A percentile compares a stretch with the other conserved stretches of the same genome.
phyloP scores from a whole-genome alignment of 2,888 invertebrate species.

The Leptinotarsa juncta region DNA sequence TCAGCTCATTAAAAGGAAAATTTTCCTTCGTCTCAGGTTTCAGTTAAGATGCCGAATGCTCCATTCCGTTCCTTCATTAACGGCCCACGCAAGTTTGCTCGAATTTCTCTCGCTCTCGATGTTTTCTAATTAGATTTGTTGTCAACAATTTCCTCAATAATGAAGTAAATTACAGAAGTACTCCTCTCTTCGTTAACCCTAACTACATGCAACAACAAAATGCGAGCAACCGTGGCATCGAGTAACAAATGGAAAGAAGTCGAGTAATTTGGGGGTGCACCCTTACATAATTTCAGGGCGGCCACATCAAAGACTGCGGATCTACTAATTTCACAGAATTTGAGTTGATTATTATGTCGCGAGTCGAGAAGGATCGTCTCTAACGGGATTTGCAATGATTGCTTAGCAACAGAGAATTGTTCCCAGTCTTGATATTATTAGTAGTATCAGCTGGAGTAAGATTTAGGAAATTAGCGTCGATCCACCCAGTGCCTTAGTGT shows the following conservation, averaged over 20 bases:
- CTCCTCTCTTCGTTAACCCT: not conserved
- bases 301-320: conserved; percentile 1
- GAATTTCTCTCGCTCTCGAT: not conserved
- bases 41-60: not conserved
- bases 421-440: too few relatives aligned
- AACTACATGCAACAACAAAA: conserved; percentile 8
- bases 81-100: conserved; percentile 5
- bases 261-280: conserved; percentile 2
- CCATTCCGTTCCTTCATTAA: conserved; percentile 11
- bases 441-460: too few relatives aligned
- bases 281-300: conserved; percentile 1
- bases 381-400: not conserved
- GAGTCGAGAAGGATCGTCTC: not conserved
- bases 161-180: conserved; percentile 39
- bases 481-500: too few relatives aligned
- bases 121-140: conserved; percentile 41
- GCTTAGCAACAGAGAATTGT: too few relatives aligned
- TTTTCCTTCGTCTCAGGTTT: not conserved
- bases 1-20: too few relatives aligned
- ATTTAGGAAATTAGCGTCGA: too few relatives aligned
- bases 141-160: conserved; percentile 41
- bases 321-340: not conserved
- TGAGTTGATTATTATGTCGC: not conserved
- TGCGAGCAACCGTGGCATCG: not conserved
- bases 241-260: conserved; percentile 15